phyloP scores from a whole-genome alignment of 2,113 vertebrate species.

The Grallaria varia region DNA sequence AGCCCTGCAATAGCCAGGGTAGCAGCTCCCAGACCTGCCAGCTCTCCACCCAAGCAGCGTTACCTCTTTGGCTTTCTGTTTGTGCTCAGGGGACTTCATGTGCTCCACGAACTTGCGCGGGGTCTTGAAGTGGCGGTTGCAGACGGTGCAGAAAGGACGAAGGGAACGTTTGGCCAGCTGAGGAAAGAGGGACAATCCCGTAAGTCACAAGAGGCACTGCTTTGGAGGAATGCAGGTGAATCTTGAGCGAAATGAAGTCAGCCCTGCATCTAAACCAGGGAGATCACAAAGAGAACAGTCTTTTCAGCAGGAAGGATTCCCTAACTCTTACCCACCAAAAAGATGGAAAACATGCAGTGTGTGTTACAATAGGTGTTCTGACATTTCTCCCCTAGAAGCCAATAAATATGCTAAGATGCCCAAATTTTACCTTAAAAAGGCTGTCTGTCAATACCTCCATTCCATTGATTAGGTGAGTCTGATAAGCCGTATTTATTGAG shows the following conservation, averaged over 20 bases:
- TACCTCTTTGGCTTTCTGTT: constrained; percentile 86
- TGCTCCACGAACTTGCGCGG: constrained; percentile 93
- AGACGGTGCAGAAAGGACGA: constrained; percentile 88
- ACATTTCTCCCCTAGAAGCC: neutral
- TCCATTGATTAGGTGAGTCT: neutral
- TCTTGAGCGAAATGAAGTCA: neutral
- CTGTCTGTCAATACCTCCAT: neutral
- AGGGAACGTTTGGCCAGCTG: constrained; percentile 84
- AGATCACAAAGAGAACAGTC: neutral
- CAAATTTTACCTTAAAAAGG: neutral
- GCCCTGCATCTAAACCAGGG: neutral
- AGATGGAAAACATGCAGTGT: neutral
- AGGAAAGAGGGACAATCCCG: neutral
- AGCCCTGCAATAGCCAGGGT: neutral
- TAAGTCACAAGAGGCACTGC: neutral
- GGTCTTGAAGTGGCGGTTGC: constrained; percentile 89
- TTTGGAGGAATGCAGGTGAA: neutral
- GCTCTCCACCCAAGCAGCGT: neutral
- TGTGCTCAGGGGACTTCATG: constrained; percentile 89
- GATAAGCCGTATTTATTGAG: neutral
- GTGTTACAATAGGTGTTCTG: neutral
- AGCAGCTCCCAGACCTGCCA: neutral
- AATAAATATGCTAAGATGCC: neutral
- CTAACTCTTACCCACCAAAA: neutral
- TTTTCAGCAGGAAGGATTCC: neutral